Base-by-base conservation (phyloP, 1,140 invertebrate species). In the Hyposmocoma kahamanoa region DNA sequence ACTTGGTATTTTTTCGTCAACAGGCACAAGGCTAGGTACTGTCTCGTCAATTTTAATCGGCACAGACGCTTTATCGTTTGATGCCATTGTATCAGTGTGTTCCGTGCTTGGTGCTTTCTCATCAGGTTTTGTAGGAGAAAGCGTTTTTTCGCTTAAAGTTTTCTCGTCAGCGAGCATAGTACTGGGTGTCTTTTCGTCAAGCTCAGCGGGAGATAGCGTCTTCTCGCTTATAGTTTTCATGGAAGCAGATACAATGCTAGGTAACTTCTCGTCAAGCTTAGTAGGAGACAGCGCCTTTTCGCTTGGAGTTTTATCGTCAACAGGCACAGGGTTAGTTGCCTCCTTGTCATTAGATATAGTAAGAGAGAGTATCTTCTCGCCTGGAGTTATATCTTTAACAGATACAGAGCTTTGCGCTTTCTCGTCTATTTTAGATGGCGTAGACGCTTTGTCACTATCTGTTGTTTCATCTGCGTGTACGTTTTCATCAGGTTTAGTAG, bases 241-340 rank as follows among this genome's bases (percentile, higher is more conserved):
- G n/a, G n/a, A n/a, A n/a, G n/a, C n/a, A n/a, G n/a, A n/a, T n/a
- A 18, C 39, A n/a, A 45, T 44, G 32, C 46, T 53, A 8, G 24
- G 45, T 30, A 28, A 22, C 22, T 50, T 49, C 22, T 50, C 36
- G 36, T 39, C 41, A 21, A 26, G 42, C 10, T 48, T 24, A 4
- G 4, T 34, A 1, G 39, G 46, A 19, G 20, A 46, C 41, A 42
- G 20, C 1, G 13, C 15, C n/a, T 48, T 50, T 26, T 57, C 30
- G 3, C 15, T n/a, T 34, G 30, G n/a, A n/a, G n/a, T n/a, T n/a
- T n/a, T n/a, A n/a, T n/a, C n/a, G n/a, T n/a, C n/a, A n/a, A n/a
- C n/a, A n/a, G n/a, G n/a, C n/a, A n/a, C n/a, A n/a, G n/a, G n/a
- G n/a, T n/a, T n/a, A n/a, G n/a, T n/a, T n/a, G n/a, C n/a, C n/a